Evolutionary conservation across 2,797 vertebrate genomes (phyloP).

Genomic region (Phoeniculus purpureus): DNA sequence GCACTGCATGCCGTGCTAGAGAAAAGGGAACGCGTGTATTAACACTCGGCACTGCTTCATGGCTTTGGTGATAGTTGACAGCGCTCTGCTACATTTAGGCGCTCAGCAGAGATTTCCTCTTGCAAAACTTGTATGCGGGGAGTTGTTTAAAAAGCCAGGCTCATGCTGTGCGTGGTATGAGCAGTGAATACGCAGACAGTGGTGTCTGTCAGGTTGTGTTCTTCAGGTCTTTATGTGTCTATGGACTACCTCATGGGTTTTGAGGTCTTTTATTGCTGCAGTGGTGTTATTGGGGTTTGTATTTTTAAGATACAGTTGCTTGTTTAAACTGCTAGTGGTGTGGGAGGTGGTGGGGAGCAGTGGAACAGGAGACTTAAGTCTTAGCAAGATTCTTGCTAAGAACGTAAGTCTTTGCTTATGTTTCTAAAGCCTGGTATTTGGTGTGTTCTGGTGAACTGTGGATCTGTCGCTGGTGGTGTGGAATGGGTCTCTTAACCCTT

Average conservation of each 20-base stretch:
- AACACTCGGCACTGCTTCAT: not conserved
- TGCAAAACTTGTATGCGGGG: not conserved
- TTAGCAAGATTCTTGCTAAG: constrained; percentile 23
- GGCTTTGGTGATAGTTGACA: constrained; percentile 4
- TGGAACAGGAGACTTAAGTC: constrained; percentile 12
- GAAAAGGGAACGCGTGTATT: not conserved
- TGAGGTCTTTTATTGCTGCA: constrained; percentile 44
- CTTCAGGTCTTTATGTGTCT: constrained; percentile 49
- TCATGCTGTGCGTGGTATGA: not conserved
- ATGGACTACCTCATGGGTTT: constrained; percentile 74
- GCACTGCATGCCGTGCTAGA: not conserved
- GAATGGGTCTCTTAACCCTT: constrained; percentile 44
- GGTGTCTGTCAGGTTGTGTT: constrained; percentile 23
- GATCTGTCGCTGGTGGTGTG: constrained; percentile 45
- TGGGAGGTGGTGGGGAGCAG: constrained; percentile 10
- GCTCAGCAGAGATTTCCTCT: not conserved
- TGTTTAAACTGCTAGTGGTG: constrained; percentile 26
- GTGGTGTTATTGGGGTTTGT: constrained; percentile 19
- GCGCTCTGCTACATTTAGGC: constrained; percentile 20
- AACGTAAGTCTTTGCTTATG: not conserved
- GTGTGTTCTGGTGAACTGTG: constrained; percentile 53
- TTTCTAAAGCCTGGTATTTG: constrained; percentile 48
- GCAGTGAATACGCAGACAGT: not conserved
- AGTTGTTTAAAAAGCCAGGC: not conserved
- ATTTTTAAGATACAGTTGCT: constrained; percentile 27